Base-by-base conservation (phyloP, 2,797 vertebrate genomes). In the Austrolebias charrua region DNA sequence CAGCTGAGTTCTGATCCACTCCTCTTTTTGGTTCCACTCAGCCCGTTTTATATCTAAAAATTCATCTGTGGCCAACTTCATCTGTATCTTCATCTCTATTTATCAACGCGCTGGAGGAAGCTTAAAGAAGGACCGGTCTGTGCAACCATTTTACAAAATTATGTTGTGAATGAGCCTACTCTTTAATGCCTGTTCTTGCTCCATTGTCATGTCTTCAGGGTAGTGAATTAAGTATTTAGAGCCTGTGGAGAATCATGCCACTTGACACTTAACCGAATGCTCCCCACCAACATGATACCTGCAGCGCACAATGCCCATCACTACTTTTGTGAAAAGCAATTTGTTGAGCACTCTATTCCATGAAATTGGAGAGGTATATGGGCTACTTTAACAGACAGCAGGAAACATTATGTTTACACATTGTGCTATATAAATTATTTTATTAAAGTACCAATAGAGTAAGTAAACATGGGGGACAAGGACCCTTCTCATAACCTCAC, bases 181-280 rank as follows among this genome's bases (percentile, higher is more conserved):
- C 46, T 42, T 72, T 6, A 9, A 20, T 33, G 24, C 51, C 42
- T 68, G 44, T 49, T 15, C 59, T 53, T 72, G 51, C 49, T 50
- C 56, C 18, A 28, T 47, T 65, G 59, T 15, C 7, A 33, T 16
- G 29, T 66, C 72, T 75, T 66, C 49, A 18, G 47, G 28, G 53
- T 54, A 63, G 8, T 67, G 1, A 67, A 82, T 85, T 58, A 85
- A 79, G 46, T 61, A 84, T 82, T 84, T 80, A 82, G 42, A 74
- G 58, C 14, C 45, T 56, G 55, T 28, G n/a, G 50, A 63, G 28
- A 18, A 28, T 24, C 51, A 29, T 46, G 49, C 70, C 59, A 69
- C 65, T 55, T 24, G 60, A 84, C 53, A 55, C 76, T 44, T 12
- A 33, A 53, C 48, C 60, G 51, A 65, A 54, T 48, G 40, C 74